Evolutionary conservation across 2,797 vertebrate species (phyloP).

Genomic region (Cottoperca gobio): DNA sequence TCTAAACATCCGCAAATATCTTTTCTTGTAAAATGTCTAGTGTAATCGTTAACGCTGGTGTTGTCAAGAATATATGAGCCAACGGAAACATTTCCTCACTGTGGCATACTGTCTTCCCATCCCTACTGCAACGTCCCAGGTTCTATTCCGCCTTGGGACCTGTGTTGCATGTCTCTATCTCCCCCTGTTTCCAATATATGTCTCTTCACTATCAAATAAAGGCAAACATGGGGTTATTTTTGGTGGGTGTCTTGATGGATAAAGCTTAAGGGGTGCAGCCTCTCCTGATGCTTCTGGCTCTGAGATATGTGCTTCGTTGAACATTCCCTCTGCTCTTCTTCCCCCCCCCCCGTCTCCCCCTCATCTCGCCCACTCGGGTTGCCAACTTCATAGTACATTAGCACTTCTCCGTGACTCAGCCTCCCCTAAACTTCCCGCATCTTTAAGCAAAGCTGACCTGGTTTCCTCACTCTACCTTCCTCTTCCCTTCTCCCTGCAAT

Average conservation of each 20-base stretch:
- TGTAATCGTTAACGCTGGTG: no score
- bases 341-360: neutral
- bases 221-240: no score
- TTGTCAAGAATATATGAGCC: no score
- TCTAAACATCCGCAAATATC: no score
- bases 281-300: conserved; percentile 35
- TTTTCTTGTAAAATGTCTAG: no score
- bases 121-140: no score
- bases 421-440: conserved; percentile 24
- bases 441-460: conserved; percentile 20
- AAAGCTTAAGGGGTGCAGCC: conserved; percentile 10
- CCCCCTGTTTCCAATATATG: no score
- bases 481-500: conserved; percentile 4
- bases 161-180: no score
- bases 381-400: conserved; percentile 25
- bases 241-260: conserved; percentile 24
- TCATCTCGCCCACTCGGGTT: conserved; percentile 11
- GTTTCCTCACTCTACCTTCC: conserved; percentile 10
- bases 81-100: no score
- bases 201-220: no score
- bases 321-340: conserved; percentile 43
- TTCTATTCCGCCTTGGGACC: no score
- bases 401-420: conserved; percentile 21
- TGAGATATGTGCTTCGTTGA: conserved; percentile 38
- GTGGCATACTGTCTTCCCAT: no score